Evolutionary conservation across 2,888 invertebrate species (phyloP), one percentile per base, ranked within the genome.

Genomic region (Notodonta dromedarius): DNA sequence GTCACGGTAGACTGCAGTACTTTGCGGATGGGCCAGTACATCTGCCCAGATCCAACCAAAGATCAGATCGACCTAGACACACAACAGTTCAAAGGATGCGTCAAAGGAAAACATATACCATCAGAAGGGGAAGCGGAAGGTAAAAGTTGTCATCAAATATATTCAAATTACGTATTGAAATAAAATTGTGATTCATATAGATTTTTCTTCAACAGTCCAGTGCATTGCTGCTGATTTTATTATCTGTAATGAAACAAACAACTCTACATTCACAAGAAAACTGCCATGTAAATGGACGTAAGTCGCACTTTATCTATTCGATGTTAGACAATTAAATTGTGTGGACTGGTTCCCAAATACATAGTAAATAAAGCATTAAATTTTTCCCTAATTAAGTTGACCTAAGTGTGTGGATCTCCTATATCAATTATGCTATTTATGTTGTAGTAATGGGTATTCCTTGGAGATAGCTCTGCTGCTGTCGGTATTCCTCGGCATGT

Each of bases 401-500:
- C 35, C 35, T 4, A 35, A 1, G 35, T 35, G 35, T 35, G 35
- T 35, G 7, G 35, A 35, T 35, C 35, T 6, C 35, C 35, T 35
- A 7, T 35, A 1, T 35, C 6, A 5, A 35, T 24, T 35, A 35
- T 35, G 24, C 24, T 24, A 24, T 35, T 71, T 60, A 58, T 66
- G 66, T 84, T 80, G 51, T 90, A 98, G 98, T 62, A 99, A 99
- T 95, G 99, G 98, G 24, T 98, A 98, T 84, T 97, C 97, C 4
- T 96, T 98, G 83, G 98, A 99, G 85, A 97, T 98, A 59, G 97
- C 99, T 0, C 91, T 99, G 54, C 90, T 99, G 46, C 94, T 99
- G 5, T 99, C 99, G 0, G 97, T 99, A 57, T 99, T 99, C 86
- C 94, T 99, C 62, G 99, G 99, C 40, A 98, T 99, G 98, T 98